Evolutionary conservation across 2,888 invertebrate genomes (phyloP).

Genomic region (Nemotelus nigrinus): DNA sequence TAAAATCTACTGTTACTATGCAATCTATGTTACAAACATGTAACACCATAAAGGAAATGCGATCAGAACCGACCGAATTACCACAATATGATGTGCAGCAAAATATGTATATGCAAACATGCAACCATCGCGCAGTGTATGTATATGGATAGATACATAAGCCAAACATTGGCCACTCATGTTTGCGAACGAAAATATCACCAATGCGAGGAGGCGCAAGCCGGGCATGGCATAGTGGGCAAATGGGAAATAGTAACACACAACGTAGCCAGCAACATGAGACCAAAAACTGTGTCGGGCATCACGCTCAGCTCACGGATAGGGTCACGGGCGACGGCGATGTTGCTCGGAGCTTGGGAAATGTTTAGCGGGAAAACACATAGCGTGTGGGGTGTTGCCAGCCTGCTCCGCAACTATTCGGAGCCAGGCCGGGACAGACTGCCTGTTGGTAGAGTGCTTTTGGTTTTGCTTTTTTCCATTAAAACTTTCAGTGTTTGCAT

Average conservation of each 20-base stretch:
- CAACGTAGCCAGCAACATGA: constrained; percentile 26
- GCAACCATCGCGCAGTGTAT: constrained; percentile 16
- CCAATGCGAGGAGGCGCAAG: neutral
- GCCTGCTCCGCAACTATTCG: constrained; percentile 11
- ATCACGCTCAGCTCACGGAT: constrained; percentile 33
- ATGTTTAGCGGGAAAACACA: constrained; percentile 42
- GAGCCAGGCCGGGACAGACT: neutral
- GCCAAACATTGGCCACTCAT: constrained; percentile 23
- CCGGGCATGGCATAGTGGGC: neutral
- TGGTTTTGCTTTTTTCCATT: constrained; percentile 51
- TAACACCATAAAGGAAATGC: too few relatives aligned
- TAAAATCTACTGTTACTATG: too few relatives aligned
- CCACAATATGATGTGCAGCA: too few relatives aligned
- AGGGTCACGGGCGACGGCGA: constrained; percentile 38
- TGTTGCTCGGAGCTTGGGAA: constrained; percentile 34
- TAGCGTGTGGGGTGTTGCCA: constrained; percentile 39
- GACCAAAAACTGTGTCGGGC: constrained; percentile 3
- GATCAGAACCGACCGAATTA: too few relatives aligned
- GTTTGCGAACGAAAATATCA: constrained; percentile 27
- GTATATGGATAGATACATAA: constrained; percentile 8
- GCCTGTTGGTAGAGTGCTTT: constrained; percentile 28
- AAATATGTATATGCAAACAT: too few relatives aligned
- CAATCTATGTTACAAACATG: too few relatives aligned
- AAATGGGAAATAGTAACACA: neutral
- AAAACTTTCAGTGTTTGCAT: constrained; percentile 57